These are phyloP conservation scores for Pristionchus fissidentatus DNA, from an alignment of 2,888 invertebrate species.

Conservation along the genomic window DNA sequence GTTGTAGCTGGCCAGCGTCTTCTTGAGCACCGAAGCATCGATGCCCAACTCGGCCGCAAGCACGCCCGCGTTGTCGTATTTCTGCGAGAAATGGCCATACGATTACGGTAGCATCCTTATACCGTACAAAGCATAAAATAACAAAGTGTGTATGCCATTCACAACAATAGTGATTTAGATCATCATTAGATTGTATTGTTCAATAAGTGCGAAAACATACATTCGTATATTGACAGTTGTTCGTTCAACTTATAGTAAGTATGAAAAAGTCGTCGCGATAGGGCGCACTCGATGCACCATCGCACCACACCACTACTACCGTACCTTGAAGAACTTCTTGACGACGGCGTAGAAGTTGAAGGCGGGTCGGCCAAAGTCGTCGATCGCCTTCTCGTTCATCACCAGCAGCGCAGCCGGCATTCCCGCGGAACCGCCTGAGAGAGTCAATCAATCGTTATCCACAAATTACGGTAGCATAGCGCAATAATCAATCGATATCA, in stretches of 20 bases:
- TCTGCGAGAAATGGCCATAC: conserved; percentile 52
- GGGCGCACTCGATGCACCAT: not conserved
- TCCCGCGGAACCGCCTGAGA: conserved; percentile 56
- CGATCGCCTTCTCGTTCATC: conserved; percentile 70
- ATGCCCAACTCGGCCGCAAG: conserved; percentile 64
- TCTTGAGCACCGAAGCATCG: conserved; percentile 53
- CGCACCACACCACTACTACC: too few relatives aligned
- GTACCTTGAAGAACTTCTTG: conserved; percentile 73
- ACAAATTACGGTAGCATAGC: not conserved
- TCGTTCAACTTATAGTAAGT: too few relatives aligned
- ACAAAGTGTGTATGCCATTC: too few relatives aligned
- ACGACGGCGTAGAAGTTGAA: conserved; percentile 74
- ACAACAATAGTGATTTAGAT: too few relatives aligned
- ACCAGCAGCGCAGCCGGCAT: conserved; percentile 66
- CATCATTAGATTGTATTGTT: too few relatives aligned
- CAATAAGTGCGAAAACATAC: too few relatives aligned
- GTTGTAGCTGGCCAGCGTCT: conserved; percentile 66
- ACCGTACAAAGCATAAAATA: too few relatives aligned
- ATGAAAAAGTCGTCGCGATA: not conserved
- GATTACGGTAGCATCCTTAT: too few relatives aligned
- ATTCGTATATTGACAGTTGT: too few relatives aligned
- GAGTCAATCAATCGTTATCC: not conserved
- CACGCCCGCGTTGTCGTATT: conserved; percentile 64
- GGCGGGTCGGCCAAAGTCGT: conserved; percentile 73
- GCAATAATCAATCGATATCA: not conserved